These are phyloP conservation scores for Sinohyriopsis cumingii DNA, from an alignment of 2,888 invertebrate species.

Conservation along the genomic window DNA sequence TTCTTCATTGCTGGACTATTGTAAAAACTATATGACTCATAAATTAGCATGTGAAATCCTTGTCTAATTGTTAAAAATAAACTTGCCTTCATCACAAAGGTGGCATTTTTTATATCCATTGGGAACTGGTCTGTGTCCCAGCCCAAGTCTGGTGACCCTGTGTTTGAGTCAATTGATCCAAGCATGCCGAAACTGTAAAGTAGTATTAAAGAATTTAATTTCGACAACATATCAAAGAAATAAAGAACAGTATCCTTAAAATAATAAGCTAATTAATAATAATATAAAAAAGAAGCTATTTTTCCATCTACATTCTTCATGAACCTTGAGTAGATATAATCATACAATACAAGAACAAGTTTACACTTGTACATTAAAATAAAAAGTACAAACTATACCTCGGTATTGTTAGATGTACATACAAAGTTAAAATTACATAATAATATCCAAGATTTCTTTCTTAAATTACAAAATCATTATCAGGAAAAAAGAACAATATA, in stretches of 20 bases:
- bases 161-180: constrained; percentile 77
- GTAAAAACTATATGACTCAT: too few relatives aligned
- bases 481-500: constrained; percentile 32
- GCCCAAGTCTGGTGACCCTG: constrained; percentile 73
- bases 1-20: too few relatives aligned
- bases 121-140: constrained; percentile 76
- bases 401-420: too few relatives aligned
- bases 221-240: neutral
- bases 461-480: neutral
- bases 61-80: too few relatives aligned
- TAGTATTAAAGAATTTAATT: neutral
- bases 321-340: too few relatives aligned
- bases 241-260: neutral
- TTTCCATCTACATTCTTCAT: too few relatives aligned
- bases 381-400: too few relatives aligned
- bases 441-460: neutral
- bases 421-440: too few relatives aligned
- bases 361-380: too few relatives aligned
- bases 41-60: too few relatives aligned
- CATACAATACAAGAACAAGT: too few relatives aligned
- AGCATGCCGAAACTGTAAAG: constrained; percentile 76
- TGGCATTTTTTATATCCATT: constrained; percentile 75
- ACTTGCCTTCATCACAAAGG: constrained; percentile 77
- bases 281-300: neutral
- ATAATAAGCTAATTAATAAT: neutral